Conservation (phyloP, 2,113 vertebrate genomes). For the Pampusana beccarii region DNA sequence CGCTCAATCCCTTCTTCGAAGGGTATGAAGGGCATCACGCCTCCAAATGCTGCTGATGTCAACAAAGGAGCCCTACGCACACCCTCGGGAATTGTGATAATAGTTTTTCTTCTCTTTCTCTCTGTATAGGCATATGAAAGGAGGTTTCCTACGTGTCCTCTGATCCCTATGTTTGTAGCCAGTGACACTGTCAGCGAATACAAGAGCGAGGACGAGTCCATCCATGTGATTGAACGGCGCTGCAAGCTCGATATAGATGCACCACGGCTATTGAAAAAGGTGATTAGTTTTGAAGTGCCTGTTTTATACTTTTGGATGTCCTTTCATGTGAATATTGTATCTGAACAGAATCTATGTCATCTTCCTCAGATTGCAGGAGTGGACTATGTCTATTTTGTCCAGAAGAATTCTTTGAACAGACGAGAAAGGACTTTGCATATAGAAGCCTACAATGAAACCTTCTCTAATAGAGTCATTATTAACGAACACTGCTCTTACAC, state of each 20-base stretch:
- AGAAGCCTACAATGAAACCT: constrained; percentile 95
- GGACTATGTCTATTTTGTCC: constrained; percentile 95
- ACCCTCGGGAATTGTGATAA: background rate
- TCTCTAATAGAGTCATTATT: constrained; percentile 93
- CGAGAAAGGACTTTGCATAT: constrained; percentile 93
- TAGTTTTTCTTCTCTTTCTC: background rate
- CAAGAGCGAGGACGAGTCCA: constrained; percentile 83
- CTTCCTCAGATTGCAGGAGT: constrained; percentile 89
- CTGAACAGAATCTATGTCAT: background rate
- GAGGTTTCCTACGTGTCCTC: constrained; percentile 90
- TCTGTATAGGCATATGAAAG: constrained; percentile 86
- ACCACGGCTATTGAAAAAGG: constrained; percentile 92
- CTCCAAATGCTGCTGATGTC: background rate
- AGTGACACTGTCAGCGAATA: constrained; percentile 87
- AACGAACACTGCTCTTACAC: constrained; percentile 93
- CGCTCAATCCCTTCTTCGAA: background rate
- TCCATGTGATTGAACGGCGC: constrained; percentile 84
- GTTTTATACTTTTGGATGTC: background rate
- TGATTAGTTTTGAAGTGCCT: constrained; percentile 25
- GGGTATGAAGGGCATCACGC: background rate
- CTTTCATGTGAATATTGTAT: background rate
- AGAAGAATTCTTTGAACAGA: constrained; percentile 92
- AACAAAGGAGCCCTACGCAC: fast-evolving
- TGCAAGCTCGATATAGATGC: constrained; percentile 94
- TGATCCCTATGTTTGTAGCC: constrained; percentile 95